Evolutionary conservation across 1,140 invertebrate species (phyloP).

Genomic region (Aphidius gifuensis): DNA sequence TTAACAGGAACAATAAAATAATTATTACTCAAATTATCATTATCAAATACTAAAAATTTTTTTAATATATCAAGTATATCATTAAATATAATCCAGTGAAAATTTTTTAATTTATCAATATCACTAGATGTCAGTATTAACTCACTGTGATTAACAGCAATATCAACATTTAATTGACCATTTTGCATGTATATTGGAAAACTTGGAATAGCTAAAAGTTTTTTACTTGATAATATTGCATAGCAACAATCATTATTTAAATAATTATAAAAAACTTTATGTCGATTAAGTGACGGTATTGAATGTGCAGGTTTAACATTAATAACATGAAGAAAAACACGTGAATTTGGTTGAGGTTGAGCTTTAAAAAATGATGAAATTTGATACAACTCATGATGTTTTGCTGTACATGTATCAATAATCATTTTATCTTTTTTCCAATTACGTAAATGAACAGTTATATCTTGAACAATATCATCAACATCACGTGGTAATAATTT

Average conservation of each 20-base stretch:
- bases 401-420: slow-evolving; percentile 11
- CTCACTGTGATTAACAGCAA: slow-evolving; percentile 56
- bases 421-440: slow-evolving; percentile 50
- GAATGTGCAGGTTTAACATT: slow-evolving; percentile 57
- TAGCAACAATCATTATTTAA: slow-evolving; percentile 46
- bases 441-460: slow-evolving; percentile 53
- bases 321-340: slow-evolving; percentile 61
- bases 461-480: slow-evolving; percentile 31
- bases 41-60: slow-evolving; percentile 72
- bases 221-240: slow-evolving; percentile 60
- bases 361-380: slow-evolving; percentile 58
- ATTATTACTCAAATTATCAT: slow-evolving; percentile 61
- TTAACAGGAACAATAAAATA: slow-evolving; percentile 73
- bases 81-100: slow-evolving; percentile 63
- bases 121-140: slow-evolving; percentile 56
- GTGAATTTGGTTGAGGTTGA: slow-evolving; percentile 40
- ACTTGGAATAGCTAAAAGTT: slow-evolving; percentile 63
- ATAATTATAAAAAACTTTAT: slow-evolving; percentile 42
- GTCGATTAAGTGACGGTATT: slow-evolving; percentile 36
- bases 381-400: slow-evolving; percentile 67
- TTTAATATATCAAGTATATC: slow-evolving; percentile 76
- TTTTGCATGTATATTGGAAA: slow-evolving; percentile 86
- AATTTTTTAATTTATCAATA: slow-evolving; percentile 59
- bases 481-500: slow-evolving; percentile 69
- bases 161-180: slow-evolving; percentile 70